Base-by-base conservation (phyloP, 2,113 vertebrate genomes). In the Notothenia rossii region DNA sequence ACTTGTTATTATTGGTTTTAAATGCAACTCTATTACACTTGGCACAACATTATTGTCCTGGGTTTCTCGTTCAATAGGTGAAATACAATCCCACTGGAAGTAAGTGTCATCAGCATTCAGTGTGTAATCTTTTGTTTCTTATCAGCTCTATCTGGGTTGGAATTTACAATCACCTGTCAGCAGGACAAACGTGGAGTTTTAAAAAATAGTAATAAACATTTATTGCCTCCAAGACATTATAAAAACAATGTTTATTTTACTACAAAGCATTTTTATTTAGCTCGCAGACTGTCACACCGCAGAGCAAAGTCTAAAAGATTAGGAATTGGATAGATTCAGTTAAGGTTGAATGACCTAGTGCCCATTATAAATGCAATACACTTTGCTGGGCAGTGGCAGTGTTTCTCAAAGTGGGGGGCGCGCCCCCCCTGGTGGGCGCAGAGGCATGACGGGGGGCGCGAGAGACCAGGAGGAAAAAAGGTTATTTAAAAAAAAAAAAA, bases 251-350 rank as follows among this genome's bases (percentile, higher is more conserved):
- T 20, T 18, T 45, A 1, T 25, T 63, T 56, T n/a, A 46, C 29
- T 11, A 75, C 13, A 69, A 3, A 9, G 20, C n/a, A 50, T 1
- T 2, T 20, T 18, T 46, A 1, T 29, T 63, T 56, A n/a, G 40
- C 18, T 63, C 7, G 18, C 14, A 54, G 33, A 66, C 77, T 58
- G 10, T 25, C 49, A 55, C 17, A 8, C 17, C 8, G 60, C 43
- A 48, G 77, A 72, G 18, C 70, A 84, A 75, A 74, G 66, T 84
- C 66, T 72, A 67, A 75, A 43, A 73, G 72, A 88, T 83, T 67
- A 84, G 49, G 13, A 72, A 49, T 48, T 59, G 10, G 64, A 49
- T 51, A 48, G 18, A 33, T 75, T 82, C 78, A 82, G 70, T 40
- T 51, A 20, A 67, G 72, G 49, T 33, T 70, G 55, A 81, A 54